Base-by-base conservation (phyloP, 1,140 invertebrate species). In the Stratiolaelaps scimitus region DNA sequence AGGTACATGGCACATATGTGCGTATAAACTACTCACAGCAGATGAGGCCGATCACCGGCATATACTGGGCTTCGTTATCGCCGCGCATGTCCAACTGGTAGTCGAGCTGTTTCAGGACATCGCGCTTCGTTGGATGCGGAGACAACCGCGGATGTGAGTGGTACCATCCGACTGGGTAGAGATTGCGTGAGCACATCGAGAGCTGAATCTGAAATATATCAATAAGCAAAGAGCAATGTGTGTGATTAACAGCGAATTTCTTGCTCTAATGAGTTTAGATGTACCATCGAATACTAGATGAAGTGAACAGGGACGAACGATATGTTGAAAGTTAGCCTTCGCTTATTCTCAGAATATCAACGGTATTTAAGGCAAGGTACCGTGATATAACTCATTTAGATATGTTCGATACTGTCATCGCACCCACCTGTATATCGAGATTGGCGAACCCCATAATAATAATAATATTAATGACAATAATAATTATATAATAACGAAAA, bases 21-120 rank as follows among this genome's bases (percentile, higher is more conserved):
- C 10, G 10, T 4, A 7, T 28, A 64, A n/a, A 69, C 40, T 20
- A 64, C 75, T 75, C 78, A 93, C 89, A 92, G 68, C 88, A 85
- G 74, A 95, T 94, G 29, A 95, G 80, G 53, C 89, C 91, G 70
- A 96, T 82, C 73, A 91, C 94, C 5, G 92, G 92, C 46, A 86
- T 87, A 72, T 95, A 95, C 19, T 84, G 86, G 69, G 86, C 84
- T 78, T 92, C 89, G 67, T 83, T 87, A 6, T 83, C 82, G 1
- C 91, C 91, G 71, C 91, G 88, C 87, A 95, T 89, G 74, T 85
- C 86, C 60, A 95, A 87, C 78, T 97, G 88, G 79, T 94, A 93
- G 71, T 93, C 89, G 66, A 95, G 78, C 75, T 96, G 92, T 68
- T 86, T 83, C 72, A 92, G 88, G 68, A 92, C 87, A 75, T 96